Base-by-base conservation (phyloP, 2,113 vertebrate genomes). In the Seriola aureovittata region DNA sequence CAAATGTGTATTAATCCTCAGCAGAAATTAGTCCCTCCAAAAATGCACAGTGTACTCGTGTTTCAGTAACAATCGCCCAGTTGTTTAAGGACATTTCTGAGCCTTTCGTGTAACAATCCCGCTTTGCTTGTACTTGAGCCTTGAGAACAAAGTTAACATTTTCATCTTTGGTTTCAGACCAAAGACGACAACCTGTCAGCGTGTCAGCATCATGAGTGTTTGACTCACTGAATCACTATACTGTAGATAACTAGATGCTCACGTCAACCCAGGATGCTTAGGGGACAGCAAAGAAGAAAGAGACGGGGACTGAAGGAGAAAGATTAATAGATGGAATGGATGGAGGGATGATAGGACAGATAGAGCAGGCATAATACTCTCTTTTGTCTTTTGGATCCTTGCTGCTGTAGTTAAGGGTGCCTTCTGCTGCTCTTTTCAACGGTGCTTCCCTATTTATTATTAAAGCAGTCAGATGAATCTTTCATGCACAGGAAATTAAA, bases 401-500 rank as follows among this genome's bases (percentile, higher is more conserved):
- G 68, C 75, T 25, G 68, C 73, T 75, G 34, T 36, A 86, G 70
- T 84, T 66, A 58, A 72, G 64, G 71, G 80, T 68, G 42, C 66
- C 40, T 89, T 29, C 29, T 29, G 29, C 84, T 84, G 68, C 85
- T 89, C 88, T 91, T 89, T 89, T 88, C 89, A 89, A 86, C 89
- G 73, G 79, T 70, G 75, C 86, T 81, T 86, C 76, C 67, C 63
- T 82, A 91, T 93, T 82, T 87, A 93, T 93, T 92, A 94, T 93
- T 94, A 87, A 94, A 86, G 71, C 34, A 19, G 23, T 55, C 81
- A 38, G 65, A 93, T 95, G 70, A 93, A 95, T 95, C 88, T 94
- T 95, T 95, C 84, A 95, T 95, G 89, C 66, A 57, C 84, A 86
- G 93, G 93, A 94, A 94, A 95, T 95, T 90, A 94, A 94, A 91